Evolutionary conservation across 2,113 vertebrate genomes (phyloP), one percentile per base, ranked within the genome.

Genomic region (Elgaria multicarinata): DNA sequence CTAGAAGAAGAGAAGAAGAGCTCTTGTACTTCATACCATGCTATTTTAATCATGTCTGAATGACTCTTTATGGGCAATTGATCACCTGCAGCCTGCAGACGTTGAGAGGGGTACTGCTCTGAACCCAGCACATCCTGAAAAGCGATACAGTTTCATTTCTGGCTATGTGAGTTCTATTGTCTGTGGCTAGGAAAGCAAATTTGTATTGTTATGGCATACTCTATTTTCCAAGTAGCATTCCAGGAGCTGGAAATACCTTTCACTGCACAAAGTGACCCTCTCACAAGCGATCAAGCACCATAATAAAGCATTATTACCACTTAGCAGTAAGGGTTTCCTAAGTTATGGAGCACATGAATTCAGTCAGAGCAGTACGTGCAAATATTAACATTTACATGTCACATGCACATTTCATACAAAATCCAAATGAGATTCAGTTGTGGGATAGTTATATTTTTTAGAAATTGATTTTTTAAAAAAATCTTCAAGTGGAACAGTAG

Each of bases 1-100:
- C 78, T 42, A 31, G 91, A 78, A n/a, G 20, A 92, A 93, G 93
- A 92, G 94, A 93, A 93, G 94, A 93, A 93, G 93, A 91, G 74
- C 80, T 55, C 55, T 88, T 92, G 93, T 89, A 93, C 93, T 86
- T 92, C 78, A 81, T 88, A 64, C 90, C 58, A 64, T 3, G 50
- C 75, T 84, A 83, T 85, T 85, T 85, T 82, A 87, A 90, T 86
- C 86, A 46, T 85, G 87, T 88, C 90, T 91, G 92, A 91, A 87
- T 84, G 79, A 26, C 83, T 80, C 89, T 75, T 94, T 86, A 26
- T 39, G 76, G 80, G 55, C n/a, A 53, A 13, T 85, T 83, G 53
- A 3, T 90, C 4, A 0, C 77, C 82, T 39, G 55, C 87, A n/a
- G 89, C 58, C 33, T 69, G 62, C 72, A 84, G 58, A 89, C 69